A percentile compares a stretch with the other conserved stretches of the same genome.
Conservation (phyloP, 1,140 invertebrate species). For the Pseudoatta argentina region DNA sequence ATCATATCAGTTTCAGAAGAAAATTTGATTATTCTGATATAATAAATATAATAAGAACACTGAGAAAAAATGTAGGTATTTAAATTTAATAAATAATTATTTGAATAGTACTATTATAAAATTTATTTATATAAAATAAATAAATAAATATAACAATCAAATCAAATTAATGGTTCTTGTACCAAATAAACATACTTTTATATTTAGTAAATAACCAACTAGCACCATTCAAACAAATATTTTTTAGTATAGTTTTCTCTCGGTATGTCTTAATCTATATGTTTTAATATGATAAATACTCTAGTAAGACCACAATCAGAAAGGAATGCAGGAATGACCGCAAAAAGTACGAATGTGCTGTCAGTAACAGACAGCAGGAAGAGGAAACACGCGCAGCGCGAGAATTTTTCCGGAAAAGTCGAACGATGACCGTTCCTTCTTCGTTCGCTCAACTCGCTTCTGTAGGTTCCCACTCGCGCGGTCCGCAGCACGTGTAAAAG, state of each 20-base stretch:
- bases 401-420: conserved; percentile 60
- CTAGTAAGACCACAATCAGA: neutral
- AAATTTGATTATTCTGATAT: neutral
- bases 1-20: neutral
- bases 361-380: conserved; percentile 39
- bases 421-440: conserved; percentile 47
- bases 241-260: too few relatives aligned
- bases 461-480: conserved; percentile 24
- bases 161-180: too few relatives aligned
- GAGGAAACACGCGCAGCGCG: conserved; percentile 14
- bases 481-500: conserved; percentile 57
- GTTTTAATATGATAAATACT: neutral
- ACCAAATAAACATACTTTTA: too few relatives aligned
- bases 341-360: neutral
- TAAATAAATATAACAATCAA: too few relatives aligned
- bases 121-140: too few relatives aligned
- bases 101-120: too few relatives aligned
- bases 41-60: neutral
- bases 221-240: too few relatives aligned
- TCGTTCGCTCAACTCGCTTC: conserved; percentile 18
- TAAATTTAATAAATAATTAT: too few relatives aligned
- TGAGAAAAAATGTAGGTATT: too few relatives aligned
- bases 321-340: neutral
- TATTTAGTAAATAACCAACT: too few relatives aligned
- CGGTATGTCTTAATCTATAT: too few relatives aligned